Base-by-base conservation (phyloP, 2,797 vertebrate species). In the Cossypha heuglini region DNA sequence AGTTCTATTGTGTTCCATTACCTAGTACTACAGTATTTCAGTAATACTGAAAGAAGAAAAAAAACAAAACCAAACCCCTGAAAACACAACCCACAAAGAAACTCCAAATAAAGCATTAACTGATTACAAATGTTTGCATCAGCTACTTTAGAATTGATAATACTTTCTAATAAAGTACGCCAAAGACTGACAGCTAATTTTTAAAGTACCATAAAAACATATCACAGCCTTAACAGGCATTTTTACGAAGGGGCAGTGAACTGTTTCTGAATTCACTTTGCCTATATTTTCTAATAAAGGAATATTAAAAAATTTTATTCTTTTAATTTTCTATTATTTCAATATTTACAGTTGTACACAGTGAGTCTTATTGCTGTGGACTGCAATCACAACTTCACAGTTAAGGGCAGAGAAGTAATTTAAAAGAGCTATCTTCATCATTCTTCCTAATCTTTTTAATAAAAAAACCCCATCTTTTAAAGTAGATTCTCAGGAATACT, bases 121-220 rank as follows among this genome's bases (percentile, higher is more conserved):
- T 86, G 45, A 61, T 66, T 59, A 67, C 12, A 86, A 73, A 77
- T 26, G 22, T 33, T 88, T 72, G 38, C 62, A 75, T 45, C 42
- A 64, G 54, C 8, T 46, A 61, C 59, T 78, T 75, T 54, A 55
- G 12, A 81, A 71, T 11, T 57, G 3, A 26, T 59, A 76, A 46
- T 37, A 10, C 58, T 89, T 55, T 55, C n/a, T 82, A 91, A 78
- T 66, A 58, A 85, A 88, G 46, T 20, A 54, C 20, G n/a, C 13
- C 18, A n/a, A 72, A 82, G 85, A 88, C 15, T n/a, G 59, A 79
- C 13, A 69, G 40, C 11, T 62, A 42, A 64, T 80, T 86, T 73
- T 80, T 38, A 57, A 91, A 76, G 29, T 18, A 46, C 11, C 35
- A 46, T 9, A 52, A 84, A 90, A 88, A 43, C 5, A 26, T 49